Evolutionary conservation across 2,113 vertebrate genomes (phyloP).

Genomic region (Coreoperca whiteheadi): DNA sequence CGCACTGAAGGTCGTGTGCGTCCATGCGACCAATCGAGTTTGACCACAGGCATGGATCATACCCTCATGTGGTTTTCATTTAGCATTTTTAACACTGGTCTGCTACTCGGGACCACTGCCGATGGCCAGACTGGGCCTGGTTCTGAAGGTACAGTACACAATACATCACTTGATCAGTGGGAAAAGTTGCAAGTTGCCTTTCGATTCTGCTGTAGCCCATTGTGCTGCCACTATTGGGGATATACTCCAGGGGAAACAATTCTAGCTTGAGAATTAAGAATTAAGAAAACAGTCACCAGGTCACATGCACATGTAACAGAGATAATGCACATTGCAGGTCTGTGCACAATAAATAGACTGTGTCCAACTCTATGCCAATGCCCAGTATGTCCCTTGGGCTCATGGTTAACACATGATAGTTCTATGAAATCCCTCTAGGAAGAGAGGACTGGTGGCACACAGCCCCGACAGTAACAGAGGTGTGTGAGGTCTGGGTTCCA

Average conservation of each 20-base stretch:
- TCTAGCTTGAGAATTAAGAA: too few species aligned
- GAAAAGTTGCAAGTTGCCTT: background rate
- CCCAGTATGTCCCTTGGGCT: background rate
- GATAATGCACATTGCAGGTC: background rate
- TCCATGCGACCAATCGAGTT: background rate
- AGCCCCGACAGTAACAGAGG: background rate
- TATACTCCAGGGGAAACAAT: too few species aligned
- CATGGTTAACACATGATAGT: slow-evolving; percentile 16
- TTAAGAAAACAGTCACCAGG: background rate
- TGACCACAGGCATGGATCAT: background rate
- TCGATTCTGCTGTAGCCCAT: too few species aligned
- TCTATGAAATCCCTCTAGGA: background rate
- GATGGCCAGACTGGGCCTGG: too few species aligned
- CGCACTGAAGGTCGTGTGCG: too few species aligned
- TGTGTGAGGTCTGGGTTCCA: slow-evolving; percentile 5
- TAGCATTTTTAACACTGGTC: too few species aligned
- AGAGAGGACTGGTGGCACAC: background rate
- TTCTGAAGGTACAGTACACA: too few species aligned
- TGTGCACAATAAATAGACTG: background rate
- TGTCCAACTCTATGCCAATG: background rate
- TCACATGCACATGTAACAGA: background rate
- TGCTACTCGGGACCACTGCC: too few species aligned
- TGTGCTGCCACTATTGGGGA: too few species aligned
- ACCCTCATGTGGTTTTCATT: too few species aligned
- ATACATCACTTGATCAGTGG: too few species aligned